These are phyloP conservation scores for Discoglossus pictus DNA, from an alignment of 2,797 vertebrate species.

Conservation along the genomic window DNA sequence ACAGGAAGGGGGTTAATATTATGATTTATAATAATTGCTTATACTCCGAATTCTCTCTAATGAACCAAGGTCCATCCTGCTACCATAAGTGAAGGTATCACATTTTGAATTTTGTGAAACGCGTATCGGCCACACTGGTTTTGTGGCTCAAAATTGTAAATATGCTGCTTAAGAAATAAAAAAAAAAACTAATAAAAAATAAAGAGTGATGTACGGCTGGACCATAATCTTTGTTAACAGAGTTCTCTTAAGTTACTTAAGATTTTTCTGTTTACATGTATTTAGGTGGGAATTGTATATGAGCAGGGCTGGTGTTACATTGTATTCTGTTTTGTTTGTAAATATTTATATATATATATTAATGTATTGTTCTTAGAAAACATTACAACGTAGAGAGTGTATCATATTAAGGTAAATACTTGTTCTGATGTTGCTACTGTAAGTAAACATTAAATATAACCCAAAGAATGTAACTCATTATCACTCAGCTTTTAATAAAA, in stretches of 20 bases:
- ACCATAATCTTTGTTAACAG: conserved; percentile 72
- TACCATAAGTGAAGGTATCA: conserved; percentile 29
- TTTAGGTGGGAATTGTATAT: conserved; percentile 49
- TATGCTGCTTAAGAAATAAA: conserved; percentile 66
- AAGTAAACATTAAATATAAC: conserved; percentile 64
- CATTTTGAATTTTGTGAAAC: conserved; percentile 62
- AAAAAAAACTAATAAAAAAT: conserved; percentile 60
- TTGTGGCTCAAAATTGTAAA: conserved; percentile 78
- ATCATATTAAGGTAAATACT: conserved; percentile 70
- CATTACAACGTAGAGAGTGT: conserved; percentile 70
- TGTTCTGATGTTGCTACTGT: conserved; percentile 68
- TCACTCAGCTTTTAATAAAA: conserved; percentile 80
- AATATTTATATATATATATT: conserved; percentile 67
- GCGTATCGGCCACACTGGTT: conserved; percentile 74
- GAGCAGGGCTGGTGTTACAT: conserved; percentile 66
- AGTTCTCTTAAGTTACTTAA: conserved; percentile 80
- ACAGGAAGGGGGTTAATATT: background rate
- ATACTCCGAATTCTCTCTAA: conserved; percentile 6
- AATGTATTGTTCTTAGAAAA: conserved; percentile 74
- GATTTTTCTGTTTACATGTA: conserved; percentile 35
- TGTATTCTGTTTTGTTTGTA: conserved; percentile 79
- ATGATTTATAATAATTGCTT: background rate
- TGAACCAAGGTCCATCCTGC: background rate
- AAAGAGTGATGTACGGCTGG: conserved; percentile 70
- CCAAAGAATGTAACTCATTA: conserved; percentile 77